Conservation (phyloP, 2,797 vertebrate genomes). For the Sphenodon punctatus region DNA sequence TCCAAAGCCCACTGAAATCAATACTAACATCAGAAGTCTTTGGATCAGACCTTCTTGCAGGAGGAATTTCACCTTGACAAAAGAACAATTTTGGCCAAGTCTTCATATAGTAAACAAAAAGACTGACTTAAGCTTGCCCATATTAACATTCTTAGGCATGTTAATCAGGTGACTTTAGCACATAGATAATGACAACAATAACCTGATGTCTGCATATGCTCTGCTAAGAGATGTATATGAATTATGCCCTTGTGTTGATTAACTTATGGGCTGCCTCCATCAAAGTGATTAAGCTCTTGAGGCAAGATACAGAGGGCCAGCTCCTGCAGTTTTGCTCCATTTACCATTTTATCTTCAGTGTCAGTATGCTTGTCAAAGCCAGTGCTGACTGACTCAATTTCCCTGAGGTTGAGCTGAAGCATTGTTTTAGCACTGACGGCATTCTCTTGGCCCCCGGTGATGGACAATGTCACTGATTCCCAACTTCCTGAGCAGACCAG, state of each 20-base stretch:
- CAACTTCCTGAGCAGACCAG: conserved; percentile 90
- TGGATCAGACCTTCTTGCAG: not conserved
- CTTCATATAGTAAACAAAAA: conserved; percentile 1
- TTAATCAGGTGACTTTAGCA: not conserved
- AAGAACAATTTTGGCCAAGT: conserved; percentile 18
- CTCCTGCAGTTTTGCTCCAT: conserved; percentile 61
- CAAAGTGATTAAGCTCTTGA: not conserved
- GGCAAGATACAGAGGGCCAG: not conserved
- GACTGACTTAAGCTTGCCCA: not conserved
- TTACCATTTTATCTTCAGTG: conserved; percentile 67
- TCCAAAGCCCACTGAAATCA: conserved; percentile 25
- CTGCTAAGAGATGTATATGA: not conserved
- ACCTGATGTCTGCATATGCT: not conserved
- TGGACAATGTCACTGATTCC: conserved; percentile 83
- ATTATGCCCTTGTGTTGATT: not conserved
- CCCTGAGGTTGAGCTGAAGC: conserved; percentile 70
- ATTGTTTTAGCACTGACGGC: conserved; percentile 82
- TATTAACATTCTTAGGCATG: not conserved
- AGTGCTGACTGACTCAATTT: conserved; percentile 77
- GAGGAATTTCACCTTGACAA: conserved; percentile 56
- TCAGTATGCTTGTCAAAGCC: conserved; percentile 56
- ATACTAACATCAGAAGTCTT: conserved; percentile 11
- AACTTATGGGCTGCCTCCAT: not conserved
- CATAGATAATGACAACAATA: not conserved
- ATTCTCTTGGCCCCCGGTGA: conserved; percentile 77